phyloP scores from a whole-genome alignment of 2,888 invertebrate species.

The Brenthis ino region DNA sequence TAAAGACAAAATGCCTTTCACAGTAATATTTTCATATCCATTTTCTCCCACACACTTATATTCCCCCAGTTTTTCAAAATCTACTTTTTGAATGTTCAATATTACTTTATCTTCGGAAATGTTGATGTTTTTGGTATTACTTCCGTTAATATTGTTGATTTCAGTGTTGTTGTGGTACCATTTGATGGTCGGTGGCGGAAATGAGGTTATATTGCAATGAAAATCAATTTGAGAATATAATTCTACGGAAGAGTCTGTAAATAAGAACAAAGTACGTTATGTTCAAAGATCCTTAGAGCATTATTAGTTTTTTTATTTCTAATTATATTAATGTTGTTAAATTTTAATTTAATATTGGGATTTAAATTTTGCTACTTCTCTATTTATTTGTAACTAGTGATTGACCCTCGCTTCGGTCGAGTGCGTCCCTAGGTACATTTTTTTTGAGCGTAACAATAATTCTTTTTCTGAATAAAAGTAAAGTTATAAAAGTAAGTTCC shows the following conservation, averaged over 20 bases:
- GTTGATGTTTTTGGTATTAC: constrained; percentile 46
- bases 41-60: constrained; percentile 81
- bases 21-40: constrained; percentile 56
- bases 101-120: constrained; percentile 49
- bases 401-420: too few relatives aligned
- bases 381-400: too few relatives aligned
- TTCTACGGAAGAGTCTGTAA: constrained; percentile 59
- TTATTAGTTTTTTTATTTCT: too few relatives aligned
- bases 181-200: constrained; percentile 49
- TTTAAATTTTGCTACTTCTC: too few relatives aligned
- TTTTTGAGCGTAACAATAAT: too few relatives aligned
- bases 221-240: constrained; percentile 58
- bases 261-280: neutral
- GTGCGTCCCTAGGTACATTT: too few relatives aligned
- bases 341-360: too few relatives aligned
- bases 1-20: constrained; percentile 57
- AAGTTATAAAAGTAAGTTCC: too few relatives aligned
- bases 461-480: too few relatives aligned
- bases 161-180: constrained; percentile 67
- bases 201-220: constrained; percentile 52
- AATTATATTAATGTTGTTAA: too few relatives aligned
- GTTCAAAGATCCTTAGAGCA: too few relatives aligned
- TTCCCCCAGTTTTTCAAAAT: constrained; percentile 65
- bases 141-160: constrained; percentile 38
- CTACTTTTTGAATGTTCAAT: constrained; percentile 55